A percentile compares a stretch with the other conserved stretches of the same genome.
Conservation (phyloP, 2,113 vertebrate species). For the Ahaetulla prasina region DNA sequence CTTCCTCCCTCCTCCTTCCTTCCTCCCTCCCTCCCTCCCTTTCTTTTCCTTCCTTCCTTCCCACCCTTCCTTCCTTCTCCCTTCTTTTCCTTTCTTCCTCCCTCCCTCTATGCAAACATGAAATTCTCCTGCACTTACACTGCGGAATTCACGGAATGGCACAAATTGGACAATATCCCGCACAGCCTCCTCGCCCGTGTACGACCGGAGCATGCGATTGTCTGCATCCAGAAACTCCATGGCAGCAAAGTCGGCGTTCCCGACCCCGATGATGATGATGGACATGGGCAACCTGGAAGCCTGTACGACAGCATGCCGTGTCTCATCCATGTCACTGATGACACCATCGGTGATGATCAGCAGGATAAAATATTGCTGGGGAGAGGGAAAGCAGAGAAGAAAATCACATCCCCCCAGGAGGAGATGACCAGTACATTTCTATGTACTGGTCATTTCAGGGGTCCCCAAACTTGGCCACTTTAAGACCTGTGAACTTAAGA, state of each 20-base stretch:
- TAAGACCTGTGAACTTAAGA: neutral
- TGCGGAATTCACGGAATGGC: conserved; percentile 94
- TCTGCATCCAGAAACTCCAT: conserved; percentile 98
- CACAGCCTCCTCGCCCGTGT: conserved; percentile 88
- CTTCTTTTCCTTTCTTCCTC: too few relatives aligned
- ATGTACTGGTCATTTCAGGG: too few relatives aligned
- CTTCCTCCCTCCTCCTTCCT: too few relatives aligned
- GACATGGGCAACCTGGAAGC: conserved; percentile 97
- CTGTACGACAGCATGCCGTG: conserved; percentile 87
- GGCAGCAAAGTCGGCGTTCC: conserved; percentile 92
- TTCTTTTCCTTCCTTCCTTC: too few relatives aligned
- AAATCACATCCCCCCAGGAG: neutral
- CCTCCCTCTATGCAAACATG: neutral
- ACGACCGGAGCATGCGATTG: conserved; percentile 82
- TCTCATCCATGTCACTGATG: conserved; percentile 99
- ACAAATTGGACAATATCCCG: conserved; percentile 97
- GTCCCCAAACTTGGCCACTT: neutral
- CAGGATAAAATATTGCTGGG: conserved; percentile 96
- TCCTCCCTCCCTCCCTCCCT: too few relatives aligned
- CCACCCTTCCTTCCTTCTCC: too few relatives aligned
- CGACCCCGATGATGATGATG: conserved; percentile 96
- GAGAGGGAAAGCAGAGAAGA: neutral
- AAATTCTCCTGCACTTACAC: conserved; percentile 74
- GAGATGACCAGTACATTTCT: neutral
- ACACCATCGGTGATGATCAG: conserved; percentile 97